These are phyloP conservation scores for Orgyia antiqua DNA, from an alignment of 2,888 invertebrate genomes.

Conservation along the genomic window DNA sequence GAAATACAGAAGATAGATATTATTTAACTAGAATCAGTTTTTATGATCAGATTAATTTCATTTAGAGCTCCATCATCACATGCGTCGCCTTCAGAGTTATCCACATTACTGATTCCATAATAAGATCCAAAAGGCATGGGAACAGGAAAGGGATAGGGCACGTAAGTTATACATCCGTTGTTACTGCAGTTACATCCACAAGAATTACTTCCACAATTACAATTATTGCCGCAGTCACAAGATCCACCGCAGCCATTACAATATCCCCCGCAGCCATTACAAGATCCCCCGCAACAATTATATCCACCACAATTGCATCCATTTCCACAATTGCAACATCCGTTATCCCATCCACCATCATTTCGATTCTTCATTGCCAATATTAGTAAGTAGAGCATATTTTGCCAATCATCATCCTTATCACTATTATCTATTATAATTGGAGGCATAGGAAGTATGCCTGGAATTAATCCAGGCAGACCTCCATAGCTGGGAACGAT, in stretches of 20 bases:
- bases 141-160: conserved; percentile 20
- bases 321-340: conserved; percentile 13
- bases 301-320: conserved; percentile 15
- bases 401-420: conserved; percentile 26
- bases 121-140: conserved; percentile 5
- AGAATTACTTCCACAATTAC: conserved; percentile 9
- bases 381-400: conserved; percentile 42
- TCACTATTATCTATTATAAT: conserved; percentile 32
- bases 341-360: conserved; percentile 11
- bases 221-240: conserved; percentile 3
- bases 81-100: conserved; percentile 4
- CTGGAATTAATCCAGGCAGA: conserved; percentile 12
- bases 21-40: conserved; percentile 16
- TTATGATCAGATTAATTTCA: conserved; percentile 17
- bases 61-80: conserved; percentile 5
- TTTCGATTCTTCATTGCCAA: conserved; percentile 39
- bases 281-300: conserved; percentile 6
- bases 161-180: conserved; percentile 4
- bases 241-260: conserved; percentile 4
- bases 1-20: too few species aligned
- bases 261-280: conserved; percentile 4
- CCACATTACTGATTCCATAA: conserved; percentile 3
- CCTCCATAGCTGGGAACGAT: conserved; percentile 12
- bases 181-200: conserved; percentile 6
- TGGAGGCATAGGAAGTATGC: conserved; percentile 28